These are phyloP conservation scores for Helostoma temminkii DNA, from an alignment of 2,797 vertebrate genomes.

Conservation along the genomic window DNA sequence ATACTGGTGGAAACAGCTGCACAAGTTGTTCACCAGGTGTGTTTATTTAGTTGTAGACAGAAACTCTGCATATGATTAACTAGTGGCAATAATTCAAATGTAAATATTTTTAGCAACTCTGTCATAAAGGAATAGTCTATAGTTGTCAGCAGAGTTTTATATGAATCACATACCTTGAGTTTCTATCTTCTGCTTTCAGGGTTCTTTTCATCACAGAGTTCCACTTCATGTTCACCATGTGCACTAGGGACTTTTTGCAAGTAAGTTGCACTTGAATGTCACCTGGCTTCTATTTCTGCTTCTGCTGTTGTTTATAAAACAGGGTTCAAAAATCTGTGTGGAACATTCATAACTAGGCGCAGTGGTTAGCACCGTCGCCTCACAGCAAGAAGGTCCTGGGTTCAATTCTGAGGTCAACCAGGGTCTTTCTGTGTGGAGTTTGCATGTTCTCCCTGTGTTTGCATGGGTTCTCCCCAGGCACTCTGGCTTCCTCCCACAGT, in stretches of 20 bases:
- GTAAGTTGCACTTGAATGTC: constrained; percentile 75
- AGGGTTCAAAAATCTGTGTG: constrained; percentile 15
- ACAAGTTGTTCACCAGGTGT: constrained; percentile 85
- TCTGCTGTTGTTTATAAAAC: constrained; percentile 25
- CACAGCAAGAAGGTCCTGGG: too few relatives aligned
- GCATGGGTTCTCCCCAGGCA: too few relatives aligned
- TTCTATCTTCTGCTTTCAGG: constrained; percentile 77
- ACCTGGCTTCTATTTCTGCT: background rate
- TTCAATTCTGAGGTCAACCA: too few relatives aligned
- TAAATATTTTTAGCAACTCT: background rate
- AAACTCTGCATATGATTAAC: constrained; percentile 11
- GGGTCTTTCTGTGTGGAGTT: too few relatives aligned
- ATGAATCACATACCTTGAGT: constrained; percentile 3
- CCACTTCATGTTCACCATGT: constrained; percentile 86
- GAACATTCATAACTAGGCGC: constrained; percentile 25
- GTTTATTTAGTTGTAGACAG: constrained; percentile 17
- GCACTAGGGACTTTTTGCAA: constrained; percentile 88
- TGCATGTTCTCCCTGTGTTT: too few relatives aligned
- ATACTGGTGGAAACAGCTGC: constrained; percentile 82
- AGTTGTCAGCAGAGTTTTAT: background rate
- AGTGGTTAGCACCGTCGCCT: too few relatives aligned
- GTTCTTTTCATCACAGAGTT: constrained; percentile 84
- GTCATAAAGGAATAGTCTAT: background rate
- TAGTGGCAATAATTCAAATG: background rate
- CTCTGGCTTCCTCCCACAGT: too few relatives aligned